Base-by-base conservation (phyloP, 2,888 invertebrate species). In the Alentia gelatinosa region DNA sequence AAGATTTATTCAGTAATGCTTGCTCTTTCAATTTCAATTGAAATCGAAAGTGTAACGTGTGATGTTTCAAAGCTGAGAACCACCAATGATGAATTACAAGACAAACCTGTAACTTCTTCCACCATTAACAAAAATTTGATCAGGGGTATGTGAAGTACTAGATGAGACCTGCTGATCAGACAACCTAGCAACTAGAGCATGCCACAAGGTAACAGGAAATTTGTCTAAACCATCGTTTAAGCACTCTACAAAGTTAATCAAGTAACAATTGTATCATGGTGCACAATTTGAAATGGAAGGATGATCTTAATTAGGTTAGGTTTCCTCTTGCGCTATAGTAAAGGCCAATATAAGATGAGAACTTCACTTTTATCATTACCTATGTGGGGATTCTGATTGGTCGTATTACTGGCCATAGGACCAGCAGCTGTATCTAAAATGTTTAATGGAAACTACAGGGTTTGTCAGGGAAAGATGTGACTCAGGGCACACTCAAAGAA, bases 291-390 rank as follows among this genome's bases (percentile, higher is more conserved):
- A 68, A 19, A 68, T 15, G n/a, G 26, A 39, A 37, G 37, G 79
- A 5, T 7, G 23, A 79, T 37, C 79, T 7, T 86, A 47, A 50
- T 47, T 33, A 86, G 86, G 19, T 47, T 86, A 86, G 86, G 26
- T 47, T 7, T 86, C 19, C 86, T 33, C 79, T 86, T 86, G 42
- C 30, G 86, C 86, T 86, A n/a, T 86, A 47, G 47, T 86, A 26
- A 86, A 30, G 86, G 26, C 86, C 47, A 86, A 86, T 47, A 30
- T 86, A 42, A n/a, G 42, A 47, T 86, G 86, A 50, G 50, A 50
- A 86, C 86, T 86, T 86, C 86, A 86, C 86, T 86, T 79, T 42
- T 47, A 86, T 86, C 86, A 47, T 86, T 47, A 9, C 86, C 42
- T 47, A 42, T 33, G 30, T 12, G 42, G 47, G 23, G 30, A 86